Conservation (phyloP, 2,113 vertebrate species). For the Ceyx cyanopectus region DNA sequence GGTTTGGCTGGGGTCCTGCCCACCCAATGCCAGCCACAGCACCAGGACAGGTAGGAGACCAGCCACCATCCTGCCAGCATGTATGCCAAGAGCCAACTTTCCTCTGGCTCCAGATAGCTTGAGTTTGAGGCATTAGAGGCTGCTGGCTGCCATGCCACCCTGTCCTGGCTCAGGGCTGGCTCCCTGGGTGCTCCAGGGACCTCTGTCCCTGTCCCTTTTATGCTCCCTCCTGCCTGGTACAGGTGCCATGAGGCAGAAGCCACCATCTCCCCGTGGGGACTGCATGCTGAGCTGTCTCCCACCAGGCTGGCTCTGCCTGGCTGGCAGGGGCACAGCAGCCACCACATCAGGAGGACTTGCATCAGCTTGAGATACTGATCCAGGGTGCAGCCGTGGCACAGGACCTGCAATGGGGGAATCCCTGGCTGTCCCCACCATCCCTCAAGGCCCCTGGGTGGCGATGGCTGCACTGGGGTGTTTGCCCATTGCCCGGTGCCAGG, state of each 20-base stretch:
- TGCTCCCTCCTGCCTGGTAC: fast-evolving
- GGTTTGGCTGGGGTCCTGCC: neutral
- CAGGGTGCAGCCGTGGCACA: fast-evolving
- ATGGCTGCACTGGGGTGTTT: neutral
- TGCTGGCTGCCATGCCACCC: neutral
- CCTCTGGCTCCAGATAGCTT: fast-evolving
- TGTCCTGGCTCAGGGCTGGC: fast-evolving
- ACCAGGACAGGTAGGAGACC: constrained; percentile 31
- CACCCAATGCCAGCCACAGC: neutral
- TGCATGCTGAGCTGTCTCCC: fast-evolving
- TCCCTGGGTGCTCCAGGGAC: fast-evolving
- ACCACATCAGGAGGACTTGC: fast-evolving
- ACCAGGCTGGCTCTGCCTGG: neutral
- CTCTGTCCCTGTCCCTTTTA: neutral
- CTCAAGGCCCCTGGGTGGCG: neutral
- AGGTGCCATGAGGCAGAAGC: neutral
- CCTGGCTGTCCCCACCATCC: neutral
- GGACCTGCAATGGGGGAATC: neutral
- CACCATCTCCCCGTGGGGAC: neutral
- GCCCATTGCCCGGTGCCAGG: neutral
- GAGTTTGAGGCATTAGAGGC: fast-evolving
- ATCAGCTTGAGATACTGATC: neutral
- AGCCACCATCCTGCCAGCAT: neutral
- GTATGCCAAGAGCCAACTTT: neutral
- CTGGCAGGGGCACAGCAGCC: neutral